Percentiles rank a stretch among this genome's conserved stretches.
These are phyloP conservation scores for Corythornis vintsioides DNA, from an alignment of 2,113 vertebrate species.

Conservation along the genomic window DNA sequence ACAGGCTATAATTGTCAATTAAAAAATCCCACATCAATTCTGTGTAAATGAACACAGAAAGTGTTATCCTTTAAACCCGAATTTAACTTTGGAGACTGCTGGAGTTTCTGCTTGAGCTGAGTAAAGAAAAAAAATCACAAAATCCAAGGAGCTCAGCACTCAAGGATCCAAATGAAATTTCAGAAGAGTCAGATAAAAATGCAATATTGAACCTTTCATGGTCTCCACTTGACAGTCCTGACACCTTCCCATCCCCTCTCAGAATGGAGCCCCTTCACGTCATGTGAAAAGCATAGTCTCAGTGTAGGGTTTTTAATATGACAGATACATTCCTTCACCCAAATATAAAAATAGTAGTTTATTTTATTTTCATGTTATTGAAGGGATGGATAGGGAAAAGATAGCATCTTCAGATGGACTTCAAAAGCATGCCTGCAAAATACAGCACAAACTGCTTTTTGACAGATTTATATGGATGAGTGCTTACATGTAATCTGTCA, in stretches of 20 bases:
- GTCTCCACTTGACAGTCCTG: neutral
- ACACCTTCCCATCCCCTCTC: neutral
- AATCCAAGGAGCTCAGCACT: neutral
- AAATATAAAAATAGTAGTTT: neutral
- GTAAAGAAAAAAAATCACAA: neutral
- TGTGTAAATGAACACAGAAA: neutral
- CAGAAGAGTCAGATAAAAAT: neutral
- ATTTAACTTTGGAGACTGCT: neutral
- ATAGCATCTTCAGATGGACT: slow-evolving; percentile 7
- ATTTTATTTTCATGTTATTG: slow-evolving; percentile 3
- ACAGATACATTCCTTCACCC: neutral
- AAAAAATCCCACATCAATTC: neutral
- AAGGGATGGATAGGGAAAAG: neutral
- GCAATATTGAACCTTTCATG: neutral
- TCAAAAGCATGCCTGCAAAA: neutral
- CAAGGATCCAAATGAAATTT: neutral
- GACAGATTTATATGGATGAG: neutral
- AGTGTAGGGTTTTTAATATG: neutral
- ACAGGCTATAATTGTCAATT: neutral
- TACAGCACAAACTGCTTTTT: neutral
- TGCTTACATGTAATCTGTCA: neutral
- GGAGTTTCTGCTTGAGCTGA: neutral
- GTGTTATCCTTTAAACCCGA: neutral
- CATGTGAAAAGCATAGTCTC: neutral
- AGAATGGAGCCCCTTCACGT: neutral